A percentile compares a stretch with the other conserved stretches of the same genome.
Evolutionary conservation across 2,797 vertebrate genomes (phyloP).

Genomic region (Sternotherus odoratus): DNA sequence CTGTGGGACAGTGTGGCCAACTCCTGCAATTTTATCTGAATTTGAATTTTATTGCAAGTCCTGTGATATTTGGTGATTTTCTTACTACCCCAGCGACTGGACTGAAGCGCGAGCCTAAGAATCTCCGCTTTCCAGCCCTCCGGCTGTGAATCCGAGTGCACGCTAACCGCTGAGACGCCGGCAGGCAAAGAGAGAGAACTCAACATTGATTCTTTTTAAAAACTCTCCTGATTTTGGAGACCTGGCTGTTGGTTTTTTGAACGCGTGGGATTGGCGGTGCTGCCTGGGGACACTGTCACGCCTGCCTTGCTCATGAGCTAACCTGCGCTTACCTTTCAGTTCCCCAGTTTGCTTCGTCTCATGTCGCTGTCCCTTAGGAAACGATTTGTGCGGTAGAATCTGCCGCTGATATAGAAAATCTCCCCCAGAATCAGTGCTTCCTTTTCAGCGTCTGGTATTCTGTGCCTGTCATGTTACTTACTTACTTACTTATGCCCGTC

Average conservation of each 20-base stretch:
- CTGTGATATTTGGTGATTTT: not conserved
- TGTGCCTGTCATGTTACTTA: accelerated
- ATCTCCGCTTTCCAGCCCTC: not conserved
- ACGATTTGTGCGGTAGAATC: accelerated
- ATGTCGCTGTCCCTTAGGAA: not conserved
- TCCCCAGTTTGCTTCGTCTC: not conserved
- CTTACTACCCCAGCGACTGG: not conserved
- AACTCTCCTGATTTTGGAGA: not conserved
- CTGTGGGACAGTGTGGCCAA: not conserved
- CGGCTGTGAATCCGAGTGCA: not conserved
- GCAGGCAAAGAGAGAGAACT: not conserved
- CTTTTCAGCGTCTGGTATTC: not conserved
- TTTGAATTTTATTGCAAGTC: not conserved
- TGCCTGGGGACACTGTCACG: not conserved
- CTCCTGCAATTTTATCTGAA: not conserved
- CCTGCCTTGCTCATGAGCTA: no score
- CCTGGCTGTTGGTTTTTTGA: not conserved
- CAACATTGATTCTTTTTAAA: not conserved
- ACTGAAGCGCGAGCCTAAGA: not conserved
- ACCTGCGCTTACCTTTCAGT: not conserved
- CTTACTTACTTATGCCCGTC: no score
- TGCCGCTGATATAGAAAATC: accelerated
- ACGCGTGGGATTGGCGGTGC: not conserved
- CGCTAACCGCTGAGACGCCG: not conserved
- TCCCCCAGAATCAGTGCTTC: not conserved